phyloP scores from a whole-genome alignment of 2,888 invertebrate species.

The Drosophila trichaetosa region DNA sequence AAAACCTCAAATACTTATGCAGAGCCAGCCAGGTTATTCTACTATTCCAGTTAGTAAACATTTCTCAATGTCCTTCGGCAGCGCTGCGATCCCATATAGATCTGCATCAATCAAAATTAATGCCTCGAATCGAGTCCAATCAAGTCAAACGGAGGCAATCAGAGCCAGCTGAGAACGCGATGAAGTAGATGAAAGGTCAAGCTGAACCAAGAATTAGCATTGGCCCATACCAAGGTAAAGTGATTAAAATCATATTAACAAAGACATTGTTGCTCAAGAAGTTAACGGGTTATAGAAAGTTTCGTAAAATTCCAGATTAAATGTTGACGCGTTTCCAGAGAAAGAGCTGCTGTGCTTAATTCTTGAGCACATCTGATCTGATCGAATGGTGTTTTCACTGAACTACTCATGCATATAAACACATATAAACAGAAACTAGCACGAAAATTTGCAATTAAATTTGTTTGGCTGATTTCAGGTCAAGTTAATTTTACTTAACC shows the following conservation, averaged over 20 bases:
- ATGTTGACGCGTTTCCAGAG: constrained; percentile 11
- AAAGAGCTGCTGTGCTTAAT: constrained; percentile 10
- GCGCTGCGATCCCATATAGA: constrained; percentile 42
- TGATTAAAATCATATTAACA: constrained; percentile 73
- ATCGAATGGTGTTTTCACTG: background rate
- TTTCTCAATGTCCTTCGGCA: constrained; percentile 27
- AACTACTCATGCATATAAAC: background rate
- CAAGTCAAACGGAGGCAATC: constrained; percentile 45
- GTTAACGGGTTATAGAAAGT: constrained; percentile 16
- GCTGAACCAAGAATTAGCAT: constrained; percentile 31
- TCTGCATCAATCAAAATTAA: constrained; percentile 78
- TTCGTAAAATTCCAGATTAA: constrained; percentile 4
- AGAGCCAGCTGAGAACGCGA: constrained; percentile 31
- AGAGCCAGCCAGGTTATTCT: constrained; percentile 3
- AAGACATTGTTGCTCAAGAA: constrained; percentile 5
- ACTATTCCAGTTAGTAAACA: constrained; percentile 55
- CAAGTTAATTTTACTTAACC: background rate
- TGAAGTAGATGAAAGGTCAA: constrained; percentile 24
- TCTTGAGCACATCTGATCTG: background rate
- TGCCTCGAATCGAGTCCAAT: constrained; percentile 35
- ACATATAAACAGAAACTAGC: background rate
- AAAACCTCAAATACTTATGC: constrained; percentile 30
- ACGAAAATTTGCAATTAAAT: background rate
- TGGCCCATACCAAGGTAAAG: constrained; percentile 54
- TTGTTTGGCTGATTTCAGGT: background rate